phyloP scores from a whole-genome alignment of 92 coral and sea anemone species.

The Porites rus region DNA sequence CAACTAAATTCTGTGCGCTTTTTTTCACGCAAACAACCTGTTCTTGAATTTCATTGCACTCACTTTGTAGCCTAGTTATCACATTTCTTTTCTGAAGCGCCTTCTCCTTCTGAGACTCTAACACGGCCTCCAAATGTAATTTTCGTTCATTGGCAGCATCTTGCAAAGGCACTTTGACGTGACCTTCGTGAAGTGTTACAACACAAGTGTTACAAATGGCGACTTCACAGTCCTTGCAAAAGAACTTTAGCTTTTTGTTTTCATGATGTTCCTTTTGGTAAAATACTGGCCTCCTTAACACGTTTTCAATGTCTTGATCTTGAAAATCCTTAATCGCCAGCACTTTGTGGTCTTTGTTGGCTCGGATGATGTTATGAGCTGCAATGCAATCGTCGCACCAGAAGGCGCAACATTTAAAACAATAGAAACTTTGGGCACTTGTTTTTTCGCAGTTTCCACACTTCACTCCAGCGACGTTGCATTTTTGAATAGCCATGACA shows the following conservation, averaged over 20 bases:
- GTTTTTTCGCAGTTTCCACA: too few species aligned
- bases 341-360: too few species aligned
- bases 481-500: too few species aligned
- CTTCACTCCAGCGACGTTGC: too few species aligned
- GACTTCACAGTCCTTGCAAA: neutral
- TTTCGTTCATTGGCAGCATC: neutral
- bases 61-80: neutral
- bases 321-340: slow-evolving; percentile 21
- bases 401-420: too few species aligned
- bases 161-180: neutral
- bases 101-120: neutral
- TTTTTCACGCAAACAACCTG: neutral
- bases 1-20: neutral
- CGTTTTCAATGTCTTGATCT: neutral
- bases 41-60: neutral
- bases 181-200: neutral
- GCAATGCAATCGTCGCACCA: too few species aligned
- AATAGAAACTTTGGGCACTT: too few species aligned
- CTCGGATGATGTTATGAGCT: too few species aligned
- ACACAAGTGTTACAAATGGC: neutral
- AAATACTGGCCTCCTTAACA: slow-evolving; percentile 5
- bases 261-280: neutral
- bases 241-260: neutral
- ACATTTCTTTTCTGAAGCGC: neutral
- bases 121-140: neutral